Conservation (phyloP, 2,888 invertebrate genomes). For the Thymelicus sylvestris region DNA sequence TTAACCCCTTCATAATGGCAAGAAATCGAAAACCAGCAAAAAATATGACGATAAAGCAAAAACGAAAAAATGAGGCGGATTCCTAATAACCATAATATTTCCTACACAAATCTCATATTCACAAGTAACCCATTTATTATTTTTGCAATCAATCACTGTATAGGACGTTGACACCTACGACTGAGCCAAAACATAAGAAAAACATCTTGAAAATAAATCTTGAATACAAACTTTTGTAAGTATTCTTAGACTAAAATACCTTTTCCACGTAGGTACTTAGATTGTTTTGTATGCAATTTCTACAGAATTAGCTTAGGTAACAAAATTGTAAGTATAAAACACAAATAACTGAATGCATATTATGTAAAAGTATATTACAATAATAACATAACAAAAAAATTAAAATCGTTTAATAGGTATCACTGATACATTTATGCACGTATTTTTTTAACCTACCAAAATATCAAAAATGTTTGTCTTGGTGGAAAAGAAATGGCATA, state of each 20-base stretch:
- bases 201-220: constrained; percentile 13
- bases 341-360: no score
- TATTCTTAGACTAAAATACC: constrained; percentile 4
- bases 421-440: no score
- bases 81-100: constrained; percentile 13
- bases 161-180: background rate
- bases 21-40: background rate
- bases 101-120: constrained; percentile 19
- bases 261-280: constrained; percentile 4
- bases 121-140: constrained; percentile 32
- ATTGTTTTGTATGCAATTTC: background rate
- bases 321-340: no score
- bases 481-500: no score
- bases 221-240: constrained; percentile 14
- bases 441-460: no score
- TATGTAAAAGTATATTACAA: no score
- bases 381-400: no score
- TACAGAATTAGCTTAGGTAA: no score
- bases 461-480: no score
- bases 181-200: constrained; percentile 21
- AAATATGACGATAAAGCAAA: background rate
- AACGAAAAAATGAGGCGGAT: background rate
- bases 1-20: background rate
- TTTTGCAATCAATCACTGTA: constrained; percentile 27
- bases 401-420: no score